Conservation (phyloP, 1,140 invertebrate genomes). For the Pogonomyrmex barbatus region DNA sequence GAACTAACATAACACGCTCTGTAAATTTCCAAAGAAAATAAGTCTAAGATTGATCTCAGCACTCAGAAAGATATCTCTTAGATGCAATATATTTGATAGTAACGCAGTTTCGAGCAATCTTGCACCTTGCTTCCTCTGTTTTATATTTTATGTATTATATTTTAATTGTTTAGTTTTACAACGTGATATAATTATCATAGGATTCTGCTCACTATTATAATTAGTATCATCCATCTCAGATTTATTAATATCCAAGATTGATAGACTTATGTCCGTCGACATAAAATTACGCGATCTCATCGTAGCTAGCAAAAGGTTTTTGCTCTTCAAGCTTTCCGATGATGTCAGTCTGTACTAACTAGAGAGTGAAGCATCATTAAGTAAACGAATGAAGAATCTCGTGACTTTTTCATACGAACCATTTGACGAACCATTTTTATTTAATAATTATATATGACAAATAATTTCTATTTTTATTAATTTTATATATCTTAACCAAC, state of each 20-base stretch:
- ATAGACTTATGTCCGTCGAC: neutral
- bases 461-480: neutral
- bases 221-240: neutral
- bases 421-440: neutral
- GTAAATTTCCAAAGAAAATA: slow-evolving; percentile 33
- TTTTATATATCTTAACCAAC: neutral
- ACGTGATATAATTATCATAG: neutral
- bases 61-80: neutral
- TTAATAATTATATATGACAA: neutral
- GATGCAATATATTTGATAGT: neutral
- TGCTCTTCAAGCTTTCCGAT: neutral
- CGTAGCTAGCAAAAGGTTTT: neutral
- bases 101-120: neutral
- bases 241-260: slow-evolving; percentile 30
- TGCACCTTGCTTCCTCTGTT: neutral
- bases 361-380: slow-evolving; percentile 4
- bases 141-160: neutral
- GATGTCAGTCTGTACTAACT: neutral
- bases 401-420: neutral
- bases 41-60: slow-evolving; percentile 7
- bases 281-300: slow-evolving; percentile 29
- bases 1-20: slow-evolving; percentile 11
- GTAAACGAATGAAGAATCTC: neutral
- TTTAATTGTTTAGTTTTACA: neutral
- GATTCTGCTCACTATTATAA: slow-evolving; percentile 4